Evolutionary conservation across 2,113 vertebrate species (phyloP).

Genomic region (Cisticola juncidis): DNA sequence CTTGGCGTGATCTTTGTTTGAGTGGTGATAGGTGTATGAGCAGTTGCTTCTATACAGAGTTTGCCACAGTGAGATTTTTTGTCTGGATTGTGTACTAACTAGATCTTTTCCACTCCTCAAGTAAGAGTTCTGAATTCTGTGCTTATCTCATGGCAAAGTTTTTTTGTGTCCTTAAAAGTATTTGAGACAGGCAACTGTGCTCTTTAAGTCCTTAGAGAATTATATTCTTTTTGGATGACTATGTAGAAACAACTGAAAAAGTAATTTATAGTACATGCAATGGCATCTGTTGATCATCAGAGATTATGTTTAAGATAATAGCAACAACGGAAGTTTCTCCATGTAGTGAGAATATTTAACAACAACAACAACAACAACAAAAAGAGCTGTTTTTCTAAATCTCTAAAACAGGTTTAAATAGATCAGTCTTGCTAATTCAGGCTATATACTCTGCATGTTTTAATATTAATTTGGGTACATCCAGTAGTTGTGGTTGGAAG

Average conservation of each 20-base stretch:
- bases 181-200: background rate
- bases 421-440: background rate
- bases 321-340: background rate
- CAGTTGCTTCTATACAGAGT: background rate
- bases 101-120: background rate
- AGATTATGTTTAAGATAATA: background rate
- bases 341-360: background rate
- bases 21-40: background rate
- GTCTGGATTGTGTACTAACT: background rate
- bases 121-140: background rate
- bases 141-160: background rate
- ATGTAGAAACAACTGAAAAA: background rate
- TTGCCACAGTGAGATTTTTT: background rate
- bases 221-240: background rate
- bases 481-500: background rate
- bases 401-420: background rate
- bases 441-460: background rate
- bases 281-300: background rate
- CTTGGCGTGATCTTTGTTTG: background rate
- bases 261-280: background rate
- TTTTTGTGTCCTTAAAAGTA: background rate
- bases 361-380: too few relatives aligned
- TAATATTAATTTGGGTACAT: background rate
- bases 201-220: background rate
- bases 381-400: background rate